phyloP scores from a whole-genome alignment of 2,888 invertebrate genomes.

The Cataglyphis albicans region DNA sequence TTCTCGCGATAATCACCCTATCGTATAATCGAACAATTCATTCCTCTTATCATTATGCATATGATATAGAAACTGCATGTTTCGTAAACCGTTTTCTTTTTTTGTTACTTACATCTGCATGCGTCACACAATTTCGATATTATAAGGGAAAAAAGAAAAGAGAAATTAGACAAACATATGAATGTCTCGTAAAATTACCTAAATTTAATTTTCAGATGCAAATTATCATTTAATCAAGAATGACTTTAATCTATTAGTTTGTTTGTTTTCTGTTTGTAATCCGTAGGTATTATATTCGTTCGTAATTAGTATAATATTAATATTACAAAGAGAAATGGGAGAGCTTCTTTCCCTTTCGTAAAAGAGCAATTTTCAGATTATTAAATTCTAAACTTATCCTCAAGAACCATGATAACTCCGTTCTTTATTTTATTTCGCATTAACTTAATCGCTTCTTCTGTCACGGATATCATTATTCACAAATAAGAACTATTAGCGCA shows the following conservation, averaged over 20 bases:
- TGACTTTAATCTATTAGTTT: background rate
- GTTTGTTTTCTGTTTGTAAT: conserved; percentile 6
- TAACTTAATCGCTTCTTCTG: conserved; percentile 11
- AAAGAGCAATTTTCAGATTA: background rate
- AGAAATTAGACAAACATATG: background rate
- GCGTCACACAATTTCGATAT: conserved; percentile 5
- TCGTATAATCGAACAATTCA: conserved; percentile 12
- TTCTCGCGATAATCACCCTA: background rate
- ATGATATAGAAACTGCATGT: conserved; percentile 16
- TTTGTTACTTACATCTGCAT: conserved; percentile 1
- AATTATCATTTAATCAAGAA: background rate
- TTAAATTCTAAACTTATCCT: background rate
- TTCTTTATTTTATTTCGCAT: background rate
- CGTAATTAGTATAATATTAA: background rate
- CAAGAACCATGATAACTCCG: background rate
- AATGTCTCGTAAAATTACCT: background rate
- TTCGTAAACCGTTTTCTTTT: background rate
- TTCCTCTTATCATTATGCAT: conserved; percentile 13
- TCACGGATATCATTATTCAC: background rate
- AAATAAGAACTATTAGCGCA: background rate
- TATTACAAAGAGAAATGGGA: background rate
- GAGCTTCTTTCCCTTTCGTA: background rate
- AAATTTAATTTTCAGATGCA: background rate
- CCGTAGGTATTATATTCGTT: background rate
- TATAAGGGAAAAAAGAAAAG: background rate